Conservation (phyloP, 1,140 invertebrate species). For the Tachypleus tridentatus region DNA sequence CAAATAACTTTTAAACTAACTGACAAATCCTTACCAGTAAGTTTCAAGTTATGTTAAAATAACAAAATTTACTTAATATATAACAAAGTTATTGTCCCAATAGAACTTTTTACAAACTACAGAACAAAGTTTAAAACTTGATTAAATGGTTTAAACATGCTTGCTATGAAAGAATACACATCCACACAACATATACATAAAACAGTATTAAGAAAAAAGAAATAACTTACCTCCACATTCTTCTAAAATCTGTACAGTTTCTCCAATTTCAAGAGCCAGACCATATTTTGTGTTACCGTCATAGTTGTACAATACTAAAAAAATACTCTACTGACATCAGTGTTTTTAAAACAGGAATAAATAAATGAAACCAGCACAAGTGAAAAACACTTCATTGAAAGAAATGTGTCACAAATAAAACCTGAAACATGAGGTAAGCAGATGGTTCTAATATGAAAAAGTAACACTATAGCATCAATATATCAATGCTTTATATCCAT, state of each 20-base stretch:
- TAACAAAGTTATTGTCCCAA: too few relatives aligned
- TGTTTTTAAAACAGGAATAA: neutral
- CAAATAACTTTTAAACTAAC: too few relatives aligned
- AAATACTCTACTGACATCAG: constrained; percentile 22
- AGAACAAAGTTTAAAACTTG: too few relatives aligned
- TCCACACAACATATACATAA: too few relatives aligned
- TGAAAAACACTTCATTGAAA: neutral
- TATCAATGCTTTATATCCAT: neutral
- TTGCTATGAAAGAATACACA: too few relatives aligned
- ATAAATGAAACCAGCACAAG: neutral
- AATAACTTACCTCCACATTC: constrained; percentile 55
- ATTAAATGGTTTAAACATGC: too few relatives aligned
- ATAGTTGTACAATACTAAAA: constrained; percentile 81
- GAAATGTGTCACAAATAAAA: neutral
- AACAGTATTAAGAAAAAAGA: constrained; percentile 16
- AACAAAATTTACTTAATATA: too few relatives aligned
- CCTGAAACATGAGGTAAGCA: neutral
- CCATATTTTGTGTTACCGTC: constrained; percentile 65
- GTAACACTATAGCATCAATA: neutral
- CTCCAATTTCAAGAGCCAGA: constrained; percentile 72
- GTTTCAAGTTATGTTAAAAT: too few relatives aligned
- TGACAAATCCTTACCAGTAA: too few relatives aligned
- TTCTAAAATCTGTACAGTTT: constrained; percentile 79
- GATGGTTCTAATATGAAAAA: neutral
- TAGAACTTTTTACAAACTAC: too few relatives aligned